Evolutionary conservation across 2,113 vertebrate species (phyloP).

Genomic region (Myotis brandtii): DNA sequence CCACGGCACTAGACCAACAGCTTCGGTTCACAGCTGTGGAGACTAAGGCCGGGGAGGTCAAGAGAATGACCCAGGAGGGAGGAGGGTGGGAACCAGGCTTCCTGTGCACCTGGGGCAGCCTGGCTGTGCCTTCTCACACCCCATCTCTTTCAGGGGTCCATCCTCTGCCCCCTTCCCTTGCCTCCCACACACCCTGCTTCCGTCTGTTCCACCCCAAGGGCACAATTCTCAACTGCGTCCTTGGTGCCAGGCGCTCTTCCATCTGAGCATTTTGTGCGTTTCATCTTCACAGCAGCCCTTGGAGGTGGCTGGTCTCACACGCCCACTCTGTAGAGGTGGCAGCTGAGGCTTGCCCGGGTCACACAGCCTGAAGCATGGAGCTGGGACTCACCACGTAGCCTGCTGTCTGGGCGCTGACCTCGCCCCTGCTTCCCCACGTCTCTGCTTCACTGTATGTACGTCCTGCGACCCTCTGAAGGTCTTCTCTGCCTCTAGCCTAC

Average conservation of each 20-base stretch:
- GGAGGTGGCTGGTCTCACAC: neutral
- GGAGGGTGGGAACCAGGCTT: neutral
- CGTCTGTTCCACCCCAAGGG: no score
- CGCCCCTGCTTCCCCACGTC: neutral
- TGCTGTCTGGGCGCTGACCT: neutral
- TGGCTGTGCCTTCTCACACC: neutral
- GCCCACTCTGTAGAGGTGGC: neutral
- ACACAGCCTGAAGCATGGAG: fast-evolving
- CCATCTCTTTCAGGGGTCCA: fast-evolving
- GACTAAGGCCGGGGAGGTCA: neutral
- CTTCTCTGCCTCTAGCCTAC: neutral
- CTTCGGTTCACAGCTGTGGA: neutral
- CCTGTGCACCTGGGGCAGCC: neutral
- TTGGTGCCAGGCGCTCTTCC: neutral
- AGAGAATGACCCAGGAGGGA: neutral
- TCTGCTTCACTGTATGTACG: fast-evolving
- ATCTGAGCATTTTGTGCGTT: neutral
- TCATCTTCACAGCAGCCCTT: fast-evolving
- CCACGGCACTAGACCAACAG: no score
- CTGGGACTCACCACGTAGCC: neutral
- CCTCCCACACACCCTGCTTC: fast-evolving
- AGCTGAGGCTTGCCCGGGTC: neutral
- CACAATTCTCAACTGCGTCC: neutral
- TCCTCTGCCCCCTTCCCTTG: neutral
- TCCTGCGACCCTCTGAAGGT: neutral